Evolutionary conservation across 2,888 invertebrate species (phyloP).

Genomic region (Molorchus minor): DNA sequence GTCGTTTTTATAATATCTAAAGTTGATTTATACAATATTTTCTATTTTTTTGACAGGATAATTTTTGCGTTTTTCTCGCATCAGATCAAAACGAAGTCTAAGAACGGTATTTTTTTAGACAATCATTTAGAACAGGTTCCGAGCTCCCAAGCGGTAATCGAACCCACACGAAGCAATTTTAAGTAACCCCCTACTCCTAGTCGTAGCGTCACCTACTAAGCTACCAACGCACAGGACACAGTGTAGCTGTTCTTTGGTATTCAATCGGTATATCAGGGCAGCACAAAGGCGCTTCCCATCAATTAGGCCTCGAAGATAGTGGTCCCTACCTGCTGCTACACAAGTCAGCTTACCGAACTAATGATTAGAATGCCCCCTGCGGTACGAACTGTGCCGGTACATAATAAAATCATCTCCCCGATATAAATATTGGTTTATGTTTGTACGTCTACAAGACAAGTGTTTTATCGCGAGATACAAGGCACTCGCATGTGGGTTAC

Average conservation of each 20-base stretch:
- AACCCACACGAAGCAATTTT: no score
- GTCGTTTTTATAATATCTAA: no score
- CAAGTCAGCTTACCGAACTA: slow-evolving; percentile 55
- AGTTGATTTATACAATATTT: no score
- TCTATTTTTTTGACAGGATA: no score
- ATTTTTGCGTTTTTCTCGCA: no score
- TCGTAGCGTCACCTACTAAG: no score
- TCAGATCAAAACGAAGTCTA: no score
- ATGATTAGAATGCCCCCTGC: slow-evolving; percentile 56
- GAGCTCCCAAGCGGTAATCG: no score
- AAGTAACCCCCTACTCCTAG: no score
- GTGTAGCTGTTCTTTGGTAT: slow-evolving; percentile 42
- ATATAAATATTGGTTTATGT: slow-evolving; percentile 63
- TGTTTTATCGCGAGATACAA: slow-evolving; percentile 56
- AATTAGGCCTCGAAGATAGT: slow-evolving; percentile 51
- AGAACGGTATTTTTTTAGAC: no score
- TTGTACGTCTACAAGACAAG: slow-evolving; percentile 60
- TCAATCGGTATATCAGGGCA: slow-evolving; percentile 36
- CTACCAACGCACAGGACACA: no score
- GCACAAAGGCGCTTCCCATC: slow-evolving; percentile 50
- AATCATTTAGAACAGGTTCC: no score
- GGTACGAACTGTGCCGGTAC: slow-evolving; percentile 51
- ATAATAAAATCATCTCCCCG: slow-evolving; percentile 62
- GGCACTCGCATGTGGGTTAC: slow-evolving; percentile 4
- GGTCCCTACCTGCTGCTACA: slow-evolving; percentile 57